Base-by-base conservation (phyloP, 2,888 invertebrate genomes). In the Brachypterus glaber region DNA sequence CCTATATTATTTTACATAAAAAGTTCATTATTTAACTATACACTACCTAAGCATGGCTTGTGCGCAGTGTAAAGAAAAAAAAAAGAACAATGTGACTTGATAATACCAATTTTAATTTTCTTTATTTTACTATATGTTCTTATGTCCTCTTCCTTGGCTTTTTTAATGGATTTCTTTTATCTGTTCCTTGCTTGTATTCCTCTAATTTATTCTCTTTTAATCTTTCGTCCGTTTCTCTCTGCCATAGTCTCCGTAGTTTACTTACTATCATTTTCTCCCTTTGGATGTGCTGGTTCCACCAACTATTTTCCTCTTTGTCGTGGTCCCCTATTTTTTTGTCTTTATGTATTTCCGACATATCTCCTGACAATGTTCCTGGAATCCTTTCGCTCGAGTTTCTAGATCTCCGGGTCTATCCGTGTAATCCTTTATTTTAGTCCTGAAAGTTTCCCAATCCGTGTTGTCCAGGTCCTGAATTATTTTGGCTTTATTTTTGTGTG, bases 141-240 rank as follows among this genome's bases (percentile, higher is more conserved):
- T n/a, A n/a, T n/a, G 27, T 5, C 7, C 5, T 11, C 12, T 4
- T 5, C 7, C 8, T 11, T 5, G 12, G 27, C 27, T 5, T 11
- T 27, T 5, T 4, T 4, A 5, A 27, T 9, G 12, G 27, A 5
- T 9, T 27, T 4, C 12, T 27, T 27, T 5, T 27, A 27, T 11
- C 12, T 13, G 4, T 13, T 27, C 7, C 7, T 13, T 5, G 8
- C 7, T 4, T 9, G 12, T 27, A 27, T 5, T 21, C 9, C 21
- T 5, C 7, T 7, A 21, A 21, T 7, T 9, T 8, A 13, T 31
- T 30, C 4, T 9, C 12, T 17, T 32, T 32, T 9, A 33, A 13
- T 11, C 11, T 30, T 32, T 4, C 12, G 32, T 35, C 30, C 30
- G 5, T 24, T 29, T 37, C 30, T 7, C 17, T 27, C 12, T 27